Evolutionary conservation across 2,113 vertebrate species (phyloP).

Genomic region (Dipodomys spectabilis): DNA sequence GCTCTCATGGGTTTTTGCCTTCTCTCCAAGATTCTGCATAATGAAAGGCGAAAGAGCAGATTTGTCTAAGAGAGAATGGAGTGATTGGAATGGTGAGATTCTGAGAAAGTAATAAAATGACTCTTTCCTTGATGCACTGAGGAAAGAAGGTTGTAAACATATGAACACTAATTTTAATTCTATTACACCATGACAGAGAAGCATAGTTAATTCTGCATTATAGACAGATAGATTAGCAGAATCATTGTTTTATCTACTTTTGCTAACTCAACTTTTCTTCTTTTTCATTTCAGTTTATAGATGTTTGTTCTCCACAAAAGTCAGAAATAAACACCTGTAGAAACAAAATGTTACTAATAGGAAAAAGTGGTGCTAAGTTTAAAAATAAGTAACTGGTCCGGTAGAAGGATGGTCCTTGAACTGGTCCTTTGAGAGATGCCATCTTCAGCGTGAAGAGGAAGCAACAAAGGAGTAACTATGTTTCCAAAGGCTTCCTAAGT

Average conservation of each 20-base stretch:
- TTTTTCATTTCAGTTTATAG: not conserved
- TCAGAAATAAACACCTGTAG: slow-evolving; percentile 6
- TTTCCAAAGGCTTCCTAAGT: not conserved
- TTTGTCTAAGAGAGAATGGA: slow-evolving; percentile 1
- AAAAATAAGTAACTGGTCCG: not conserved
- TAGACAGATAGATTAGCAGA: not conserved
- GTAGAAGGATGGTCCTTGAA: not conserved
- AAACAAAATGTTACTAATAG: slow-evolving; percentile 13
- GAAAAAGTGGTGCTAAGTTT: not conserved
- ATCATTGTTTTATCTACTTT: not conserved
- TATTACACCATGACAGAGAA: not conserved
- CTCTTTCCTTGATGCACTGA: not conserved
- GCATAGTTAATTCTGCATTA: slow-evolving; percentile 18
- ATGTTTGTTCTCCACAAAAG: not conserved
- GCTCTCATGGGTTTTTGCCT: not conserved
- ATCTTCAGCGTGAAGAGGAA: not conserved
- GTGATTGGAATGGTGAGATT: not conserved
- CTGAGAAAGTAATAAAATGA: slow-evolving; percentile 42
- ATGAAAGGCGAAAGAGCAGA: slow-evolving; percentile 19
- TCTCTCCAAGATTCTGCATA: slow-evolving; percentile 18
- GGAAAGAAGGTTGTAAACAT: not conserved
- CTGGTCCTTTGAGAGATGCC: not conserved
- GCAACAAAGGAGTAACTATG: not conserved
- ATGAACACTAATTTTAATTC: not conserved
- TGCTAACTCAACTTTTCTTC: not conserved